Percentiles rank a stretch among this genome's conserved stretches.
Evolutionary conservation across 2,113 vertebrate genomes (phyloP).

Genomic region (Pseudolaguvia tuberculata): DNA sequence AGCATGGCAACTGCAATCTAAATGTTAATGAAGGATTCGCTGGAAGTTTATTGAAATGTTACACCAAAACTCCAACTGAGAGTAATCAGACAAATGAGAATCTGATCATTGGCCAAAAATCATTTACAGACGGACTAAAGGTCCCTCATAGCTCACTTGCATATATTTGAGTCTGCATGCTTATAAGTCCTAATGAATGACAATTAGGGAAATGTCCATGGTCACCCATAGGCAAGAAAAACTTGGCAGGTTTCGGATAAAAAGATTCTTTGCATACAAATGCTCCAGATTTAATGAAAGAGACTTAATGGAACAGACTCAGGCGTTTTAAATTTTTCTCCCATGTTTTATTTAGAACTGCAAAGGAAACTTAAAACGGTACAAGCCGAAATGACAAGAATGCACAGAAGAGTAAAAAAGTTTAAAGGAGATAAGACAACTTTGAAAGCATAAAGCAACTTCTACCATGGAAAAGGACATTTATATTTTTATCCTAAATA

Average conservation of each 20-base stretch:
- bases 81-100: slow-evolving; percentile 14
- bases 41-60: slow-evolving; percentile 16
- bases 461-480: slow-evolving; percentile 31
- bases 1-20: slow-evolving; percentile 23
- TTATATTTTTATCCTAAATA: slow-evolving; percentile 27
- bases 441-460: slow-evolving; percentile 19
- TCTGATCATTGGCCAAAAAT: slow-evolving; percentile 11
- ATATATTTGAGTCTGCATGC: slow-evolving; percentile 24
- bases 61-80: slow-evolving; percentile 21
- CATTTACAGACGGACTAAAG: neutral
- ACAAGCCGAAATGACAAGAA: slow-evolving; percentile 18
- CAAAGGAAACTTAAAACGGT: slow-evolving; percentile 12
- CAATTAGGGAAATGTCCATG: slow-evolving; percentile 20
- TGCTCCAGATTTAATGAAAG: slow-evolving; percentile 8
- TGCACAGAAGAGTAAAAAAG: slow-evolving; percentile 2
- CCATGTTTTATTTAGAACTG: slow-evolving; percentile 23
- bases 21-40: slow-evolving; percentile 34
- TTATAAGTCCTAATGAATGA: slow-evolving; percentile 31
- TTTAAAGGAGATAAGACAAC: neutral
- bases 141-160: slow-evolving; percentile 1
- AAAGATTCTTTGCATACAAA: slow-evolving; percentile 17
- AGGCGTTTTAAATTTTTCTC: slow-evolving; percentile 1
- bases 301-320: neutral
- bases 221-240: slow-evolving; percentile 14
- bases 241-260: slow-evolving; percentile 18